Base-by-base conservation (phyloP, 1,140 invertebrate genomes). In the Drosophila suzukii region DNA sequence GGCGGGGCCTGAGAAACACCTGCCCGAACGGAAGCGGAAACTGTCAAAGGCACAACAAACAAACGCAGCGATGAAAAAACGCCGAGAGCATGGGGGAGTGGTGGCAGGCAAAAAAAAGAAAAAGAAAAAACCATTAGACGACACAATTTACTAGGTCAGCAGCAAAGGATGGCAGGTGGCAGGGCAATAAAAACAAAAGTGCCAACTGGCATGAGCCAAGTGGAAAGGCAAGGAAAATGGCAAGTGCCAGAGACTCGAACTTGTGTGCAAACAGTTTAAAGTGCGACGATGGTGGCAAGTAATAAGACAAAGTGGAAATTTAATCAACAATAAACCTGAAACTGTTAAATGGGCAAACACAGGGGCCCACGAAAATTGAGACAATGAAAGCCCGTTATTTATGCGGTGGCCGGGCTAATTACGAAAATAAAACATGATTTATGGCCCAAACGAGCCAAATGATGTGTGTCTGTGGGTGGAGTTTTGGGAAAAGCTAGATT, bases 401-500 rank as follows among this genome's bases (percentile, higher is more conserved):
- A 86, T 89, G 78, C 66, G 75, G 83, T 77, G 84, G 84, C 67
- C 70, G 59, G 62, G 80, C 80, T 86, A 86, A 86, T 86, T 86
- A 77, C 80, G 74, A 89, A 86, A 86, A 89, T 89, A 83, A 86
- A 86, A 89, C 80, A 86, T 86, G 83, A 86, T 86, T 86, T 86
- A 86, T 89, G 75, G 75, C 46, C 65, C 12, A 44, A 32, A 57
- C 39, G 46, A 43, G 41, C 38, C 53, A n/a, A 34, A 34, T 13
- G 38, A 57, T 36, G 41, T 47, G 73, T 65, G 41, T 7, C n/a
- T 2, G 55, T 41, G 60, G 34, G 38, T 43, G 60, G n/a, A 36
- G 10, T 11, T 3, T 38, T 58, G 49, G 34, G 44, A 58, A 38
- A 47, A 34, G 55, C 41, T 32, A 61, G 61, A 61, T 66, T 59